Base-by-base conservation (phyloP, 2,888 invertebrate genomes). In the Pollenia labialis region DNA sequence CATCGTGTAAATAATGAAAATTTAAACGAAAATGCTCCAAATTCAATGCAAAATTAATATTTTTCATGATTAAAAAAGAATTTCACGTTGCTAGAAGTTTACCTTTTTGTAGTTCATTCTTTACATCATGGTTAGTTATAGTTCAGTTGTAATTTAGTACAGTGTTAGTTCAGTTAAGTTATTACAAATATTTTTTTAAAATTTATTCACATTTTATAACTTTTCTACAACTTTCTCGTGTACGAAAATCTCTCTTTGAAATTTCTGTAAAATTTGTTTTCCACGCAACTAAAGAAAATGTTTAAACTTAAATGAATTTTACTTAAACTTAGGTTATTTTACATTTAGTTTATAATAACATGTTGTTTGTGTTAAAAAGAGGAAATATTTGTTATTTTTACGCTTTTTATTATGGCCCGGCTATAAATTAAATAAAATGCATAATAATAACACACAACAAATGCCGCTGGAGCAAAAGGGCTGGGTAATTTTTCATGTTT, bases 341-440 rank as follows among this genome's bases (percentile, higher is more conserved):
- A 32, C 32, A 32, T 32, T 32, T 32, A 32, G 4, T 32, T 32
- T 76, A 52, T 64, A 79, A 84, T 60, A 74, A 74, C 40, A 68
- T 68, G 44, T 72, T 72, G 66, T 84, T 79, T 72, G 56, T 44
- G 46, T 50, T 42, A 6, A 54, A 48, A 40, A 60, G 52, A 16
- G 11, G 8, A 64, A 56, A 58, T 16, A 50, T 52, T 32, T 60
- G 54, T 79, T 74, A 32, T 44, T 52, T 69, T 52, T 8, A 56
- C 11, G 46, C 12, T 68, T 75, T 74, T 84, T 81, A 84, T 87
- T 87, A 69, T 74, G 64, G 14, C 74, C 77, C 14, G 72, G 72
- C 84, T 69, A 87, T 87, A 87, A 87, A 84, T 87, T 84, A 87
- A 84, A 81, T 69, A 68, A 87, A 84, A 81, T 77, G 84, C 84